Evolutionary conservation across 64 coral and sea anemone genomes (phyloP).

Genomic region (Astreopora myriophthalma): DNA sequence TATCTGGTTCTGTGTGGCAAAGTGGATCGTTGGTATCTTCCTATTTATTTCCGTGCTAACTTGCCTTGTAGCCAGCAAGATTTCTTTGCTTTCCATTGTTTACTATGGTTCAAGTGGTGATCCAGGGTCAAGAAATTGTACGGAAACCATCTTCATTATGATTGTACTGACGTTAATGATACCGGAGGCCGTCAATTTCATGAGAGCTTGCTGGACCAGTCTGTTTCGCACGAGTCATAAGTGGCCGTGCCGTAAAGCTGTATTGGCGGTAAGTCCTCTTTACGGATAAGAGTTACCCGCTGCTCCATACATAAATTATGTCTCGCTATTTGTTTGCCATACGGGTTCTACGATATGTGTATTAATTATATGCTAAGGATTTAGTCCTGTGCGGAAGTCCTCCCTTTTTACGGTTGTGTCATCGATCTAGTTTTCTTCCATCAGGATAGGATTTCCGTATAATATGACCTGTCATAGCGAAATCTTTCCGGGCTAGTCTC

Average conservation of each 20-base stretch:
- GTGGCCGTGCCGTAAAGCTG: slow-evolving; percentile 52
- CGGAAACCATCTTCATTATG: slow-evolving; percentile 70
- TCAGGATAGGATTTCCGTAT: no score
- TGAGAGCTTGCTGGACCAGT: slow-evolving; percentile 33
- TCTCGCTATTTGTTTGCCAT: background rate
- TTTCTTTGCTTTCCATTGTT: slow-evolving; percentile 72
- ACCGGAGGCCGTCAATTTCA: slow-evolving; percentile 30
- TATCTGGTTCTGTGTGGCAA: slow-evolving; percentile 53
- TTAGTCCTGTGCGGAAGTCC: no score
- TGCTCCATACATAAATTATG: no score
- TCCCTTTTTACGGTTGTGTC: no score
- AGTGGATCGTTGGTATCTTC: slow-evolving; percentile 71
- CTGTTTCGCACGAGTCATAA: slow-evolving; percentile 19
- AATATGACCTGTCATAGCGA: no score
- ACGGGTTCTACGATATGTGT: background rate
- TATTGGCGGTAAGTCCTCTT: slow-evolving; percentile 35
- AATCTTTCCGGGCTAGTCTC: no score
- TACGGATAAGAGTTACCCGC: background rate
- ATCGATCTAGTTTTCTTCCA: no score
- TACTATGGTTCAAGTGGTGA: no score
- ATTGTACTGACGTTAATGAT: slow-evolving; percentile 59
- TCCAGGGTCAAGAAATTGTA: no score
- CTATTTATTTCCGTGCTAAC: slow-evolving; percentile 48
- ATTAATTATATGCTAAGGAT: no score
- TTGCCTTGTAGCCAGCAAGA: slow-evolving; percentile 81